Evolutionary conservation across 2,888 invertebrate genomes (phyloP), one percentile per base, ranked within the genome.

Genomic region (Sarcophaga caerulescens): DNA sequence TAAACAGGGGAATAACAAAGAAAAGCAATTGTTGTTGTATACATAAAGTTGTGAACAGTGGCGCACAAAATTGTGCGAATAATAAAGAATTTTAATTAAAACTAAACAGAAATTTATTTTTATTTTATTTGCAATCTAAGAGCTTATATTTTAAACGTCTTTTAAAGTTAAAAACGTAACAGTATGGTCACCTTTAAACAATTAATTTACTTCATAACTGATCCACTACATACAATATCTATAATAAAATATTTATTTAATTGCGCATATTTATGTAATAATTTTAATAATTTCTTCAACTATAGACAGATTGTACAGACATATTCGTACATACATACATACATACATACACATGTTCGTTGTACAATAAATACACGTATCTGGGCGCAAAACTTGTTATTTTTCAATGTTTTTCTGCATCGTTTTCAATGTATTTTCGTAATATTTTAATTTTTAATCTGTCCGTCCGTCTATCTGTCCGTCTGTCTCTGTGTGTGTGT

Each of bases 271-370:
- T 76, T 60, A 66, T 73, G 45, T 68, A 60, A 71, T 59, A 65
- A 57, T 57, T 71, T 66, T 75, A 85, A 78, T 79, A 79, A 79
- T 71, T 71, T 57, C 77, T 70, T 82, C 14, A 19, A 65, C 62
- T 65, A 47, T 14, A 75, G 3, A 25, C 35, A 35, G 35, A 35
- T 35, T 35, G 10, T 59, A 47, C 11, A 25, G 11, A 17, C 25
- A 35, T 11, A 45, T 69, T 8, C 35, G 8, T 35, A 35, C 35
- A 35, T 1, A 10, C 35, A 35, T 1, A 10, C 35, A 35, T 4
- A 4, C 4, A 25, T 6, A 23, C 17, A 52, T 47, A 35, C 17
- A 21, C 8, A 62, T 23, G 6, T n/a, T 21, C 2, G 57, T 23
- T 68, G 10, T 35, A 52, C 4, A 52, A 10, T 5, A 14, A 4